Conservation (phyloP, 1,140 invertebrate species). For the Phthorimaea operculella region DNA sequence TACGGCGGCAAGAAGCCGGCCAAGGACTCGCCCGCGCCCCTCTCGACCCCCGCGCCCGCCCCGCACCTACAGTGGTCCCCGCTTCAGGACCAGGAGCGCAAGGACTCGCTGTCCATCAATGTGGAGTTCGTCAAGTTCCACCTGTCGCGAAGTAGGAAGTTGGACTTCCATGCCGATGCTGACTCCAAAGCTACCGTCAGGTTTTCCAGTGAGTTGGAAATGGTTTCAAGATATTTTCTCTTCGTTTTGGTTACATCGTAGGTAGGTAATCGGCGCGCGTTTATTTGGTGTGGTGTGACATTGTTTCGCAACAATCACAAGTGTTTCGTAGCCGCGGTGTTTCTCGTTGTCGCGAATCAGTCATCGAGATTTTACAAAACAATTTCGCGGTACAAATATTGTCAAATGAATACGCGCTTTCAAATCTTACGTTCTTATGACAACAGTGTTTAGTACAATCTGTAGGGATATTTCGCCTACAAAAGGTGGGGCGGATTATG, state of each 20-base stretch:
- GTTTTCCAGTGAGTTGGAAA: conserved; percentile 82
- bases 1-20: conserved; percentile 90
- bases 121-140: conserved; percentile 98
- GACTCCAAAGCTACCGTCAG: conserved; percentile 84
- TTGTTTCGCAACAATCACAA: too few species aligned
- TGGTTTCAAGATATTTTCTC: background rate
- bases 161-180: conserved; percentile 76
- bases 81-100: conserved; percentile 87
- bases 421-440: too few species aligned
- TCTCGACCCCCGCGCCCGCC: conserved; percentile 65
- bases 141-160: conserved; percentile 86
- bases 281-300: too few species aligned
- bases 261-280: too few species aligned
- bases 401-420: too few species aligned
- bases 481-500: too few species aligned
- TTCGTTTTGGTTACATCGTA: background rate
- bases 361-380: too few species aligned
- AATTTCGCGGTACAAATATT: too few species aligned
- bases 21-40: conserved; percentile 71
- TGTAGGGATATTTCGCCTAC: too few species aligned
- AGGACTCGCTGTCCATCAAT: conserved; percentile 95
- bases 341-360: too few species aligned
- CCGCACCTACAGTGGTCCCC: conserved; percentile 78
- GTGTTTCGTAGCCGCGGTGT: too few species aligned
- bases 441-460: too few species aligned